Evolutionary conservation across 2,797 vertebrate species (phyloP).

Genomic region (Brachyalestes nurse): DNA sequence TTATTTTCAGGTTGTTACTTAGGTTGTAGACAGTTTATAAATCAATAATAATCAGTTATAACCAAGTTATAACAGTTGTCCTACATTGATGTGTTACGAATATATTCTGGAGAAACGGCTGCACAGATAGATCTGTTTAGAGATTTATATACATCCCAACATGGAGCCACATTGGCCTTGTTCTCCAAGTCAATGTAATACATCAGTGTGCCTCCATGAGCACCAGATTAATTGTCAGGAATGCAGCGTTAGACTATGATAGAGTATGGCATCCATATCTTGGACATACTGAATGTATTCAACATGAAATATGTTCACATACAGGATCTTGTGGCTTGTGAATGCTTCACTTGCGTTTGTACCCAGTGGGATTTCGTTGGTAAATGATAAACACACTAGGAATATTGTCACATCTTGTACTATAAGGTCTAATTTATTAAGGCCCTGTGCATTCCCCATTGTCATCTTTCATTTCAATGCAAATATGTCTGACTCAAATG

Average conservation of each 20-base stretch:
- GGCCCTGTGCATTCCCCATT: background rate
- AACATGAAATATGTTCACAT: background rate
- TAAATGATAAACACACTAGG: constrained; percentile 12
- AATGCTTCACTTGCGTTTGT: background rate
- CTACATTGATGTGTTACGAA: background rate
- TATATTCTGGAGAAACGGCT: background rate
- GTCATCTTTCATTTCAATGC: constrained; percentile 16
- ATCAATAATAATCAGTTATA: no score
- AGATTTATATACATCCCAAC: background rate
- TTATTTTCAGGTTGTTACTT: no score
- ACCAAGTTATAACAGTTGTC: no score
- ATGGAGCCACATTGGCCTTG: background rate
- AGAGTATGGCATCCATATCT: background rate
- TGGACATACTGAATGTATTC: no score
- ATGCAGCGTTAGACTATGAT: constrained; percentile 63
- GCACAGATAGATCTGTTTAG: background rate
- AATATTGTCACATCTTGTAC: constrained; percentile 13
- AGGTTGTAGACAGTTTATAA: no score
- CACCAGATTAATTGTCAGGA: constrained; percentile 60
- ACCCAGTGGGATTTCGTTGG: constrained; percentile 13
- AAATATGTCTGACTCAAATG: constrained; percentile 8
- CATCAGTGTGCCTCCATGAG: constrained; percentile 57
- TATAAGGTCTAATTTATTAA: constrained; percentile 8
- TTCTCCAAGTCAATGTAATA: constrained; percentile 41
- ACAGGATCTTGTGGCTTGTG: background rate